These are phyloP conservation scores for Drosophila mojavensis DNA, from an alignment of 1,140 invertebrate genomes.

Conservation along the genomic window DNA sequence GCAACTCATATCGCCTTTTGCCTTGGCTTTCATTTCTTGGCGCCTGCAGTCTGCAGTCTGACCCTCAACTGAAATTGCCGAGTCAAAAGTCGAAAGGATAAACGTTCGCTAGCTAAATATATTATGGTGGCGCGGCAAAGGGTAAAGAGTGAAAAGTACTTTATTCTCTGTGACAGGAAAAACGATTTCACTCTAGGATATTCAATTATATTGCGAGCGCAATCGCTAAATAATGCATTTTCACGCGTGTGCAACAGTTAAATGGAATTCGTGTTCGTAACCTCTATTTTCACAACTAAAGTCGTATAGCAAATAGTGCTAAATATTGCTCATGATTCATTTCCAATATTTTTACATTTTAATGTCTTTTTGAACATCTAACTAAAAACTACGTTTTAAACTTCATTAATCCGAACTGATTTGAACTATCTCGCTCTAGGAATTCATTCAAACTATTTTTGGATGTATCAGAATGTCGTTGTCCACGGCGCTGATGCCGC, in stretches of 20 bases:
- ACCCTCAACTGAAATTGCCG: conserved; percentile 55
- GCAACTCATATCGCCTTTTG: conserved; percentile 27
- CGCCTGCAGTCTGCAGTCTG: conserved; percentile 37
- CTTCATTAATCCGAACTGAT: conserved; percentile 1
- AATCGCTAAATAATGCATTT: conserved; percentile 9
- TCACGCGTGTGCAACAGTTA: conserved; percentile 18
- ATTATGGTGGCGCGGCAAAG: not conserved
- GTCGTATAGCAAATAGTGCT: no score
- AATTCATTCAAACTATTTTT: conserved; percentile 1
- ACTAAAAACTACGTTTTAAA: not conserved
- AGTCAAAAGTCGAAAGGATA: conserved; percentile 67
- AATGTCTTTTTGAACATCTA: no score
- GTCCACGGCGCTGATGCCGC: conserved; percentile 36
- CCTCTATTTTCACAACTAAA: not conserved
- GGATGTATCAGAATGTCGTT: conserved; percentile 34
- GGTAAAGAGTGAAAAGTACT: not conserved
- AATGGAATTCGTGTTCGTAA: not conserved
- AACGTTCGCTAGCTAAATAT: conserved; percentile 12
- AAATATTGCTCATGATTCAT: no score
- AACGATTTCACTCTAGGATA: conserved; percentile 25
- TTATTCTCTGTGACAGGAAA: conserved; percentile 50
- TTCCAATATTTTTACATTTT: no score
- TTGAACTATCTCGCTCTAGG: conserved; percentile 1
- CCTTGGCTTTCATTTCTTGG: conserved; percentile 36
- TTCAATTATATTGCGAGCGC: not conserved